Conservation (phyloP, 2,888 invertebrate species). For the Emmelina monodactyla region DNA sequence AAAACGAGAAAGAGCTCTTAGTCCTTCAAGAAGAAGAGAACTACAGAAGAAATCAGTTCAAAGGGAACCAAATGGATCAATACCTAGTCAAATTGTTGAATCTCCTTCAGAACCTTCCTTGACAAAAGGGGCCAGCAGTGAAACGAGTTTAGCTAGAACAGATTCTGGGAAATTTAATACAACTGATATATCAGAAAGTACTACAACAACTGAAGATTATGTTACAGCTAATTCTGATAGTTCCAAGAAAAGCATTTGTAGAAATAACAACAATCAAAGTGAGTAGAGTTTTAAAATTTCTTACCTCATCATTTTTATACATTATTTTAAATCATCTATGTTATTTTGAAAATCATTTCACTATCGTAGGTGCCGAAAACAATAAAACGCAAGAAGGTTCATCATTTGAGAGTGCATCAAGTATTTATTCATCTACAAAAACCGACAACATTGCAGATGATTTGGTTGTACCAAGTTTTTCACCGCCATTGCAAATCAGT, state of each 20-base stretch:
- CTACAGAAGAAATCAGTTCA: slow-evolving; percentile 43
- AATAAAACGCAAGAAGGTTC: slow-evolving; percentile 76
- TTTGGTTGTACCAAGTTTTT: slow-evolving; percentile 68
- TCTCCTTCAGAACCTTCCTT: slow-evolving; percentile 39
- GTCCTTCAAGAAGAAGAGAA: slow-evolving; percentile 59
- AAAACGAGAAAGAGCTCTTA: slow-evolving; percentile 57
- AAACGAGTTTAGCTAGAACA: slow-evolving; percentile 68
- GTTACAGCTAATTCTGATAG: slow-evolving; percentile 85
- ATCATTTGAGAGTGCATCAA: slow-evolving; percentile 88
- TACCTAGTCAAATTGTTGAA: slow-evolving; percentile 44
- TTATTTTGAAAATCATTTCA: no score
- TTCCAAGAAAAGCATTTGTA: slow-evolving; percentile 69
- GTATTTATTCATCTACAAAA: slow-evolving; percentile 78
- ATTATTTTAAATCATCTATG: slow-evolving; percentile 3
- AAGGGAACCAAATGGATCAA: slow-evolving; percentile 49
- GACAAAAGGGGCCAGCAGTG: slow-evolving; percentile 41
- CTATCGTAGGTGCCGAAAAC: slow-evolving; percentile 61
- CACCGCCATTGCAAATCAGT: slow-evolving; percentile 63
- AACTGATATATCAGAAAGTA: slow-evolving; percentile 86
- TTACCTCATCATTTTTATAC: no score
- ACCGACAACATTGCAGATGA: slow-evolving; percentile 72
- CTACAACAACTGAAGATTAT: slow-evolving; percentile 85
- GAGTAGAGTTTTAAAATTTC: slow-evolving; percentile 27
- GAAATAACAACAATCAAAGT: slow-evolving; percentile 51
- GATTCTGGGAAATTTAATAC: slow-evolving; percentile 78